Evolutionary conservation across 2,888 invertebrate species (phyloP).

Genomic region (Taphrorychus bicolor): DNA sequence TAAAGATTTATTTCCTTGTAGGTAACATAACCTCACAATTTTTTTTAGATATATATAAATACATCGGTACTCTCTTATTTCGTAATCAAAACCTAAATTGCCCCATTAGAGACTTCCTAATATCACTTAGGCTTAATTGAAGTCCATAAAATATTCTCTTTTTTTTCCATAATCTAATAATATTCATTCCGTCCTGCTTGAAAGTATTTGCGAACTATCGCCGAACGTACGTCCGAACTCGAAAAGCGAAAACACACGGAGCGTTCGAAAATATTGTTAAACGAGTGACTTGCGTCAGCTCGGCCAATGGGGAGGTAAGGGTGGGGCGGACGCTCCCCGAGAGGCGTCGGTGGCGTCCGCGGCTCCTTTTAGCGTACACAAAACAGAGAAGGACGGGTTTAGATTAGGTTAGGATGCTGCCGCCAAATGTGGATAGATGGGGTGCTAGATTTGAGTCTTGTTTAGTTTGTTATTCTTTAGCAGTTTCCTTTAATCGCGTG

Average conservation of each 20-base stretch:
- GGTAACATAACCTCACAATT: no score
- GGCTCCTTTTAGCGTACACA: conserved; percentile 26
- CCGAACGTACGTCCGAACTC: background rate
- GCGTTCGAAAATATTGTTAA: background rate
- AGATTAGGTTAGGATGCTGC: conserved; percentile 27
- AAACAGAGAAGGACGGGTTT: conserved; percentile 21
- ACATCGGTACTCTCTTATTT: no score
- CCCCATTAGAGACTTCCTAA: no score
- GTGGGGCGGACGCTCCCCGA: conserved; percentile 15
- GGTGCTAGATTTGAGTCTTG: background rate
- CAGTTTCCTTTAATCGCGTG: no score
- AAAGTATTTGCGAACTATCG: background rate
- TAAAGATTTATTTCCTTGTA: no score
- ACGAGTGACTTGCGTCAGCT: conserved; percentile 15
- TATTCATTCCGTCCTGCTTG: no score
- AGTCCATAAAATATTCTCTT: no score
- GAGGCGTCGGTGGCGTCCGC: conserved; percentile 37
- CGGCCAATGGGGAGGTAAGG: conserved; percentile 24
- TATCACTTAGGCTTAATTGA: no score
- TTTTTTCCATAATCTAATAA: no score
- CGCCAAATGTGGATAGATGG: conserved; percentile 4
- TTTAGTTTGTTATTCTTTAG: no score
- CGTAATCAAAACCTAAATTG: no score
- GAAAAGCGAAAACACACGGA: background rate
- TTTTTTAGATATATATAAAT: no score